Base-by-base conservation (phyloP, 2,888 invertebrate species). In the Melipona bicolor region DNA sequence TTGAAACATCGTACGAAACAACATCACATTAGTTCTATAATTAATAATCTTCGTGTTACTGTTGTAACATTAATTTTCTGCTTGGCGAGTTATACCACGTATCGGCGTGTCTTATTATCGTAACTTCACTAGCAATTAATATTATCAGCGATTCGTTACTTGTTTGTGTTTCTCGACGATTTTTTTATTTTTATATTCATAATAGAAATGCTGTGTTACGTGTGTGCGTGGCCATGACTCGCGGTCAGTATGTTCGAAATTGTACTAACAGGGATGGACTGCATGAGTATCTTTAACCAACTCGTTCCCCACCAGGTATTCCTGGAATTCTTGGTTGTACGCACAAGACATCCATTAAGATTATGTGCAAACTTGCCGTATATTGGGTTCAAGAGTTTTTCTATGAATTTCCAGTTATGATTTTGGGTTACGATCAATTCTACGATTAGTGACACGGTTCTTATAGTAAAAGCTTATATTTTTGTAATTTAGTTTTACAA, bases 251-350 rank as follows among this genome's bases (percentile, higher is more conserved):
- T 80, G 88, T 70, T 88, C 75, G 67, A 75, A 70, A 85, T 86
- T 79, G 67, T 73, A 84, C 84, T 86, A 79, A 36, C 80, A 65
- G 77, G 87, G 75, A 86, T 85, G 83, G 67, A 87, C 89, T 89
- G 80, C 65, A 78, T 52, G 82, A 64, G 69, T 76, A 86, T 88
- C 86, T 81, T 77, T 78, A 69, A 56, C 68, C 68, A 68, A 77
- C 69, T 76, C 59, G 67, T 85, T 84, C 78, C 86, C 88, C 86
- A 79, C 90, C 82, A 85, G 43, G 43, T 71, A 54, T 79, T 79
- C 73, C n/a, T 69, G 64, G 72, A 79, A 84, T 82, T 52, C 71
- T 49, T 70, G 32, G 21, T 54, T 59, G 54, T 50, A 65, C 21
- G 62, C 24, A 27, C 50, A 61, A 50, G 73, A 74, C 52, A 49